These are phyloP conservation scores for Oligia latruncula DNA, from an alignment of 2,888 invertebrate species.

Conservation along the genomic window DNA sequence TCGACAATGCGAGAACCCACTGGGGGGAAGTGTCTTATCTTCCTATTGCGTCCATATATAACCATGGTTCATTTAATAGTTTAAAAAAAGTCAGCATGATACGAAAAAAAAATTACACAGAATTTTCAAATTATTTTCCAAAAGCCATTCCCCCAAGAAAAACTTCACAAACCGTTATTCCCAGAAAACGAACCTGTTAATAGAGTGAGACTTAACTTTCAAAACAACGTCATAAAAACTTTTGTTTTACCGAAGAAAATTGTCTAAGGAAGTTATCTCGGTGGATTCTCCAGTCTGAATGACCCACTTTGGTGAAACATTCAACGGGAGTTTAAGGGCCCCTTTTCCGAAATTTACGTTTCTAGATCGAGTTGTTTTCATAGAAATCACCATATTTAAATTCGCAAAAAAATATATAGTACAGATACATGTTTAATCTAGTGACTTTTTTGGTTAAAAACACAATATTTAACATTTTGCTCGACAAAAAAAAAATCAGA, in stretches of 20 bases:
- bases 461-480: too few relatives aligned
- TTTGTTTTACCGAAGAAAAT: slow-evolving; percentile 62
- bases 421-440: too few relatives aligned
- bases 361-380: too few relatives aligned
- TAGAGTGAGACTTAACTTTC: slow-evolving; percentile 56
- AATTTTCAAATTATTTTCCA: slow-evolving; percentile 10
- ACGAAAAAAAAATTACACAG: not conserved
- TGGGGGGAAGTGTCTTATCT: not conserved
- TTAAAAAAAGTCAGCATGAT: not conserved
- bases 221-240: slow-evolving; percentile 64
- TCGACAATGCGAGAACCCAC: too few relatives aligned
- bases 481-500: too few relatives aligned
- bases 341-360: too few relatives aligned
- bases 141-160: slow-evolving; percentile 23
- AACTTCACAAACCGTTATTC: slow-evolving; percentile 24
- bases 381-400: too few relatives aligned
- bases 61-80: not conserved
- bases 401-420: too few relatives aligned
- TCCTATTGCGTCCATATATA: not conserved
- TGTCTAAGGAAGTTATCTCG: slow-evolving; percentile 57
- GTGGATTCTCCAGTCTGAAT: slow-evolving; percentile 46
- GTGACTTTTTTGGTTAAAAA: too few relatives aligned
- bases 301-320: slow-evolving; percentile 50
- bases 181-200: slow-evolving; percentile 52
- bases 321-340: slow-evolving; percentile 55